Base-by-base conservation (phyloP, 2,113 vertebrate species). In the Blennius ocellaris region DNA sequence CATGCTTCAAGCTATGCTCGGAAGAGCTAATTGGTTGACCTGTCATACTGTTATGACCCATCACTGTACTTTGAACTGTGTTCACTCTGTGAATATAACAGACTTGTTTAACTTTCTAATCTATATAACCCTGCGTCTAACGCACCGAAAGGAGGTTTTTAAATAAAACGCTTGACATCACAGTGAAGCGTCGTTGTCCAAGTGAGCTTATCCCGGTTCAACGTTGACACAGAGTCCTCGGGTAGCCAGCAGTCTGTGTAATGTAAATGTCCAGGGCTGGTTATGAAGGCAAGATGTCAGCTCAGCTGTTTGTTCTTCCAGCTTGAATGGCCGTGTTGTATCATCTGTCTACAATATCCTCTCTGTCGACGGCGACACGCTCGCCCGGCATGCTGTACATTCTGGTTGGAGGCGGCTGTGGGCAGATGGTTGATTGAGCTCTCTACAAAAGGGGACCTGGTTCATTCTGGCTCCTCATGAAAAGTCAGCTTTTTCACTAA, bases 401-500 rank as follows among this genome's bases (percentile, higher is more conserved):
- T 87, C 88, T 86, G 58, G 21, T 54, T 54, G 76, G 52, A 84
- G 73, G 88, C 6, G 53, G 69, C 64, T n/a, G 88, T 80, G 68
- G 73, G 77, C 47, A 8, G 56, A 15, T 36, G 59, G 39, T 1
- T 30, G 58, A 56, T 36, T 74, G 82, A 59, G 71, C 66, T 15
- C 1, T 36, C 10, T 15, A 73, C 60, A 58, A 58, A 78, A 47
- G 54, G 11, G 4, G 14, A 30, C 74, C 14, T n/a, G n/a, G n/a
- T n/a, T n/a, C n/a, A n/a, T n/a, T n/a, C 60, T 2, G 0, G 50
- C 73, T 71, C 43, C 30, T 67, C 60, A 30, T 55, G 41, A 70
- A 58, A 74, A 51, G 15, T 61, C 44, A 8, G 8, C n/a, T 12
- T 17, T 65, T 50, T 40, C 8, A 12, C n/a, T 30, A 30, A 30